These are phyloP conservation scores for Danionella dracula DNA, from an alignment of 2,797 vertebrate genomes.

Conservation along the genomic window DNA sequence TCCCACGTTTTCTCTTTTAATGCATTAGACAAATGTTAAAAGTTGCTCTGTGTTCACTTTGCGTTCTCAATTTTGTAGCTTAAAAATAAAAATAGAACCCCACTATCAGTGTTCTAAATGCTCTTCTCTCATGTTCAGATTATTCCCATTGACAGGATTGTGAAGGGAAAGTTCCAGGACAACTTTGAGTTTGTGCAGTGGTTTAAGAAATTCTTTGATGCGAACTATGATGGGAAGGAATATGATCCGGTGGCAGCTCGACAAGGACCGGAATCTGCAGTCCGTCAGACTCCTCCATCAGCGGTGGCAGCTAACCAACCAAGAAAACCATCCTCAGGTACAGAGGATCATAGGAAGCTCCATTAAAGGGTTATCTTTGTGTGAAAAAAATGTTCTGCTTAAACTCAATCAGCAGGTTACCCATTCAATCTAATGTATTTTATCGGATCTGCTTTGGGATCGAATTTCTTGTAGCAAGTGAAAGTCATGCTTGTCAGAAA, in stretches of 20 bases:
- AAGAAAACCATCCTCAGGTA: constrained; percentile 70
- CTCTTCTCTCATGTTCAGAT: constrained; percentile 61
- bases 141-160: constrained; percentile 83
- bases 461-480: too few species aligned
- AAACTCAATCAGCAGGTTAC: too few species aligned
- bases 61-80: too few species aligned
- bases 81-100: too few species aligned
- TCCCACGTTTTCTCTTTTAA: too few species aligned
- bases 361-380: too few species aligned
- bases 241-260: constrained; percentile 80
- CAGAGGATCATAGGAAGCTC: background rate
- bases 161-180: constrained; percentile 87
- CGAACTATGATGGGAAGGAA: constrained; percentile 83
- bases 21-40: too few species aligned
- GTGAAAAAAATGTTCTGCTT: too few species aligned
- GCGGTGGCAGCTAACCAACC: constrained; percentile 71
- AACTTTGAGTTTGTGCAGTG: constrained; percentile 90
- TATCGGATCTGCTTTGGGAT: too few species aligned
- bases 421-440: too few species aligned
- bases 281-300: constrained; percentile 62
- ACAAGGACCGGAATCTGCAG: constrained; percentile 74
- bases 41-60: too few species aligned
- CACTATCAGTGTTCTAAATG: too few species aligned
- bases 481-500: background rate
- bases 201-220: constrained; percentile 89